phyloP scores from a whole-genome alignment of 2,888 invertebrate species.

The Minunthozetes semirufus region DNA sequence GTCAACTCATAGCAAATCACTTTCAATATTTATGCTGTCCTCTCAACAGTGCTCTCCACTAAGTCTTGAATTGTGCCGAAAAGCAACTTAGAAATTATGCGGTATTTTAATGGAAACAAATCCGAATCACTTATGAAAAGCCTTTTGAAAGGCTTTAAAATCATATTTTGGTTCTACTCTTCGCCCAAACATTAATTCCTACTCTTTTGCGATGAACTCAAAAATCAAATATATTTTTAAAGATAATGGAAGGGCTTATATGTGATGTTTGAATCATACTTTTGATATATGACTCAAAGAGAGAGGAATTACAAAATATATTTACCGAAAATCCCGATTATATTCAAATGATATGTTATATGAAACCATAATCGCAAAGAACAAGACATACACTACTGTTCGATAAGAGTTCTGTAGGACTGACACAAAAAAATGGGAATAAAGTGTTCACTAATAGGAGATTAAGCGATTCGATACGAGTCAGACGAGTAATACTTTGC shows the following conservation, averaged over 20 bases:
- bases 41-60: too few species aligned
- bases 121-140: background rate
- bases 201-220: background rate
- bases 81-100: too few species aligned
- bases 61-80: too few species aligned
- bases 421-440: conserved; percentile 25
- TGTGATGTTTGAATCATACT: background rate
- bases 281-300: background rate
- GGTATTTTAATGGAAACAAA: too few species aligned
- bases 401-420: background rate
- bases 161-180: background rate
- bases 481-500: conserved; percentile 20
- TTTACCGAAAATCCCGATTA: conserved; percentile 17
- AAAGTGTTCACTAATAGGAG: conserved; percentile 31
- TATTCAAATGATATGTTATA: conserved; percentile 11
- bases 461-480: conserved; percentile 25
- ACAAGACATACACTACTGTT: background rate
- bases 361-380: conserved; percentile 3
- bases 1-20: background rate
- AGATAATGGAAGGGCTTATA: background rate
- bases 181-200: background rate
- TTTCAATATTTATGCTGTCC: background rate
- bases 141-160: background rate
- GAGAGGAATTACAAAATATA: background rate
- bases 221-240: background rate